Conservation (phyloP, 2,797 vertebrate species). For the Onychomys leucogaster region DNA sequence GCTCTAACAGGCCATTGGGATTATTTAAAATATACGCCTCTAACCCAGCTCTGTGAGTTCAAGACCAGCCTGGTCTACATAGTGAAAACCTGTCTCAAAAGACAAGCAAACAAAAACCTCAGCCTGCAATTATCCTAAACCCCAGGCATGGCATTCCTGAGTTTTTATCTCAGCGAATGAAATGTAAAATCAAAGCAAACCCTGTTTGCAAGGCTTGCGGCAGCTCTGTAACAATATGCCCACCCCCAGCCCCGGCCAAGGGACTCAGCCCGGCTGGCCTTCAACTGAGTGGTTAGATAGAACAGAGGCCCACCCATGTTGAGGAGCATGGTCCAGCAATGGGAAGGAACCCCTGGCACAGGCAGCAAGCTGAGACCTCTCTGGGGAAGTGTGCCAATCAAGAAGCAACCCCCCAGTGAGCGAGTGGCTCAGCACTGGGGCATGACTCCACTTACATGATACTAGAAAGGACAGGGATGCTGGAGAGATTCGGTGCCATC, state of each 20-base stretch:
- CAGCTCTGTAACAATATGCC: not conserved
- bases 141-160: not conserved
- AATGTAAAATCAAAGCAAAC: not conserved
- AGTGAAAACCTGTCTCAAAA: not conserved
- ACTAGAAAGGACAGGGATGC: not conserved
- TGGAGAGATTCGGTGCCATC: not conserved
- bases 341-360: not conserved
- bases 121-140: not conserved
- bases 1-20: fast-evolving
- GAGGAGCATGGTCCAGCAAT: fast-evolving
- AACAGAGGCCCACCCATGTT: too few relatives aligned
- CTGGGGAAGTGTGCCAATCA: not conserved
- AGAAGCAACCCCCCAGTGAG: not conserved
- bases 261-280: not conserved
- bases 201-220: not conserved
- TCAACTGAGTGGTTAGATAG: not conserved
- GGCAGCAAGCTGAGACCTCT: too few relatives aligned
- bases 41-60: not conserved
- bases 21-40: not conserved
- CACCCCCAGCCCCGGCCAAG: not conserved
- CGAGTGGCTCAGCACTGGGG: too few relatives aligned
- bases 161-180: not conserved
- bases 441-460: not conserved
- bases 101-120: not conserved
- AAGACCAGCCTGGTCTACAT: not conserved